Conservation (phyloP, 2,797 vertebrate genomes). For the Monodelphis domestica region DNA sequence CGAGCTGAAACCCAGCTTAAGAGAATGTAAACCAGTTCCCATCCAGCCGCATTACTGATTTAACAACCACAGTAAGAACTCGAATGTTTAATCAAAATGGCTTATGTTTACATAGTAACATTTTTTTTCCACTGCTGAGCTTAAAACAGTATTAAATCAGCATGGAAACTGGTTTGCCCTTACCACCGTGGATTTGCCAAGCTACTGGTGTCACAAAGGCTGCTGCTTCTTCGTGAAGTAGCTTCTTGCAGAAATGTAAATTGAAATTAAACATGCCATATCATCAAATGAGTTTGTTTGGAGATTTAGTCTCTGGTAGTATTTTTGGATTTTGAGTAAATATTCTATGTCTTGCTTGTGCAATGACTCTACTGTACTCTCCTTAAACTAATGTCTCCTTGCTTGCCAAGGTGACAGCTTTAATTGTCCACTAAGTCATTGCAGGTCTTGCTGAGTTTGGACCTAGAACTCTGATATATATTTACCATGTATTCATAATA, state of each 20-base stretch:
- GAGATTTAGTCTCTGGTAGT: slow-evolving; percentile 5
- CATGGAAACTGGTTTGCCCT: slow-evolving; percentile 58
- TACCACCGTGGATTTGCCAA: slow-evolving; percentile 30
- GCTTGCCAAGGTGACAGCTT: background rate
- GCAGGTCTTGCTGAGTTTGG: no score
- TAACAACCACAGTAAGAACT: slow-evolving; percentile 79
- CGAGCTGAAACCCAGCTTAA: slow-evolving; percentile 63
- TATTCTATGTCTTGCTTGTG: background rate
- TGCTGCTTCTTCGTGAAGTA: slow-evolving; percentile 40
- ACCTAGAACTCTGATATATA: background rate
- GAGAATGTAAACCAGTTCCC: slow-evolving; percentile 78
- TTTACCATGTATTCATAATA: background rate
- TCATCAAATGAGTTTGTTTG: slow-evolving; percentile 49
- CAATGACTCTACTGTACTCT: background rate
- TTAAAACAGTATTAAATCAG: slow-evolving; percentile 76
- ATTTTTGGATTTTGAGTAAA: background rate
- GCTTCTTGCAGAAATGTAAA: slow-evolving; percentile 26
- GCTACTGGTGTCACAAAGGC: slow-evolving; percentile 40
- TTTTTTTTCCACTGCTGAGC: slow-evolving; percentile 73
- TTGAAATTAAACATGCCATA: slow-evolving; percentile 4
- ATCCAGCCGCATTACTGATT: slow-evolving; percentile 77
- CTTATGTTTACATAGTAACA: slow-evolving; percentile 78
- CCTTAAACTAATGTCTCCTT: background rate
- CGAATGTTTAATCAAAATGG: slow-evolving; percentile 78
- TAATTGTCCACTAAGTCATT: background rate